A percentile compares a stretch with the other conserved stretches of the same genome.
Evolutionary conservation across 2,797 vertebrate genomes (phyloP).

Genomic region (Protosalanx chinensis): DNA sequence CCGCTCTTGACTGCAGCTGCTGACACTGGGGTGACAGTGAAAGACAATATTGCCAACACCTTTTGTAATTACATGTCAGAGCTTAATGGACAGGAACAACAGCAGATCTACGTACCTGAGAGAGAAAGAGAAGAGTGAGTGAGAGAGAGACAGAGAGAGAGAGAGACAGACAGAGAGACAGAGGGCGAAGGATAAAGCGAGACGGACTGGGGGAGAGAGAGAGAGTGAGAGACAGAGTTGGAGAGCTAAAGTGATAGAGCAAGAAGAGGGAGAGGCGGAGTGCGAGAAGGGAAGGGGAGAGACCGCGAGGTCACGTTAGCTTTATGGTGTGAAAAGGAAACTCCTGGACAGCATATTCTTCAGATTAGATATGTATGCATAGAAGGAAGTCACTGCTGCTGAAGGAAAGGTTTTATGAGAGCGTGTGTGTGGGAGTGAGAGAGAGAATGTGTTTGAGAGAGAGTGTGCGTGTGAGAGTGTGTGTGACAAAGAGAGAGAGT

Average conservation of each 20-base stretch:
- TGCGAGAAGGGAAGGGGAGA: too few relatives aligned
- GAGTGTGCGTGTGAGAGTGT: too few relatives aligned
- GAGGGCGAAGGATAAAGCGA: not conserved
- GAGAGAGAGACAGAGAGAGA: not conserved
- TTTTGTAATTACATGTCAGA: slow-evolving; percentile 33
- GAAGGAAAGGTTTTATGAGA: not conserved
- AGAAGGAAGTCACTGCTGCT: not conserved
- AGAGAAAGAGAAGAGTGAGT: not conserved
- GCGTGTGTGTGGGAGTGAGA: too few relatives aligned
- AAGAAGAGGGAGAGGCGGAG: too few relatives aligned
- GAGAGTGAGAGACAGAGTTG: too few relatives aligned
- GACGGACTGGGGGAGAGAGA: too few relatives aligned
- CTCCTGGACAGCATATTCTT: slow-evolving; percentile 4
- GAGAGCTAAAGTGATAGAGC: too few relatives aligned
- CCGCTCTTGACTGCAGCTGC: slow-evolving; percentile 19
- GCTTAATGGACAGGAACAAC: slow-evolving; percentile 33
- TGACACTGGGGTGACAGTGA: slow-evolving; percentile 24
- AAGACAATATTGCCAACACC: slow-evolving; percentile 2
- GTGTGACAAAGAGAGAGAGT: too few relatives aligned
- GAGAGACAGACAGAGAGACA: not conserved
- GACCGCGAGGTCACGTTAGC: slow-evolving; percentile 3
- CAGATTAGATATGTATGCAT: not conserved
- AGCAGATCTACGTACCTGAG: slow-evolving; percentile 15
- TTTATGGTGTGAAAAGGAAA: not conserved
- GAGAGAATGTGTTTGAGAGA: too few relatives aligned